Evolutionary conservation across 2,113 vertebrate genomes (phyloP).

Genomic region (Rhinolophus sinicus): DNA sequence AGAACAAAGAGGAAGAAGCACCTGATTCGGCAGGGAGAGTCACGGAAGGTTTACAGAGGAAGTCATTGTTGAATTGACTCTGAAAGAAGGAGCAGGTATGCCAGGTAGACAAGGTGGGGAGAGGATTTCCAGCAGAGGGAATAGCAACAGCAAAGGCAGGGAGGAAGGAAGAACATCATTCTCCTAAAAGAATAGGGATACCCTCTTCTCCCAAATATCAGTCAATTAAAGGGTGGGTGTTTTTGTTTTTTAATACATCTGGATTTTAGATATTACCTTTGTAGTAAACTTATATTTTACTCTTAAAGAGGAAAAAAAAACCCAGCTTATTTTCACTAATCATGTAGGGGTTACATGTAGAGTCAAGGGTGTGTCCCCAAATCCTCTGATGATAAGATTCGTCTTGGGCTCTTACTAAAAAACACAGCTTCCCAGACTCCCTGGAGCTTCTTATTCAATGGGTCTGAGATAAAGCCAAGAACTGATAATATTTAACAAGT

Average conservation of each 20-base stretch:
- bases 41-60: neutral
- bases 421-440: neutral
- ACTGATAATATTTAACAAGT: neutral
- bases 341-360: neutral
- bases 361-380: neutral
- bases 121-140: neutral
- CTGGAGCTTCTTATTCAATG: neutral
- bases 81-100: neutral
- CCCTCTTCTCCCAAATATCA: neutral
- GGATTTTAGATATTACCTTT: neutral
- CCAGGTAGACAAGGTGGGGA: neutral
- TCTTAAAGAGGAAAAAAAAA: neutral
- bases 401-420: neutral
- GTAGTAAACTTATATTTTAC: neutral
- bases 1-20: neutral
- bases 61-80: neutral
- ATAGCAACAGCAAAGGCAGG: neutral
- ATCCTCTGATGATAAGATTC: neutral
- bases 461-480: slow-evolving; percentile 21
- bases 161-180: neutral
- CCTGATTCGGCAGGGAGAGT: neutral
- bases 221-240: neutral
- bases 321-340: neutral
- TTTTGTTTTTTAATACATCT: neutral
- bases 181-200: neutral